Base-by-base conservation (phyloP, 2,113 vertebrate species). In the Polypterus senegalus region DNA sequence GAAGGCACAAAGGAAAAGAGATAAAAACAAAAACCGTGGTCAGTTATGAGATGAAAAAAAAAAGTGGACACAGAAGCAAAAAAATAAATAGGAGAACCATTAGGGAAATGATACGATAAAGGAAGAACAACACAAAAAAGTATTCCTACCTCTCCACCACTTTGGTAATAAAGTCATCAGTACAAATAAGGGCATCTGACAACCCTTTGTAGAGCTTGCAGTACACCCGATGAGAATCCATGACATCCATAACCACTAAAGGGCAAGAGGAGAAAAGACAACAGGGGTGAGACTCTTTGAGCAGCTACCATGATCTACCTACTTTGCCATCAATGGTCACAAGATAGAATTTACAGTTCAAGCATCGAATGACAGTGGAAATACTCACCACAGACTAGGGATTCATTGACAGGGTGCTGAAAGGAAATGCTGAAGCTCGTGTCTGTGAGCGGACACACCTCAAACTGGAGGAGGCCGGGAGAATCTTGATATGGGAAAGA, bases 121-220 rank as follows among this genome's bases (percentile, higher is more conserved):
- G 27, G 27, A 27, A 27, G 27, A 27, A 27, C n/a, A n/a, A n/a
- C 27, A 27, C 27, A 27, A 27, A 27, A 27, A 27, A 27, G 27
- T 27, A 27, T 27, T 49, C 80, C 74, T 79, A 99, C 96, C 95
- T 92, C 66, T 97, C 93, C 68, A 99, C 95, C 69, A 99, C 94
- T 83, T 97, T 98, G 73, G 96, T 93, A 79, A 99, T 98, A 82
- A 98, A 99, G 73, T 97, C 96, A 76, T 98, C 96, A 46, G 93
- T 97, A 62, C 95, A 99, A 76, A 99, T 98, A 49, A 98, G 86
- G 69, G 94, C 96, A 73, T 99, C 96, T 1, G 95, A 98, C 4
- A 91, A 78, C 55, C 96, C 93, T 75, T 97, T 99, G 74, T 97
- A 99, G 6, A 99, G 84, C 76, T 96, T 97, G 76, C 95, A 97